Percentiles rank a stretch among this genome's conserved stretches.
These are phyloP conservation scores for Hesperia comma DNA, from an alignment of 2,888 invertebrate species.

Conservation along the genomic window DNA sequence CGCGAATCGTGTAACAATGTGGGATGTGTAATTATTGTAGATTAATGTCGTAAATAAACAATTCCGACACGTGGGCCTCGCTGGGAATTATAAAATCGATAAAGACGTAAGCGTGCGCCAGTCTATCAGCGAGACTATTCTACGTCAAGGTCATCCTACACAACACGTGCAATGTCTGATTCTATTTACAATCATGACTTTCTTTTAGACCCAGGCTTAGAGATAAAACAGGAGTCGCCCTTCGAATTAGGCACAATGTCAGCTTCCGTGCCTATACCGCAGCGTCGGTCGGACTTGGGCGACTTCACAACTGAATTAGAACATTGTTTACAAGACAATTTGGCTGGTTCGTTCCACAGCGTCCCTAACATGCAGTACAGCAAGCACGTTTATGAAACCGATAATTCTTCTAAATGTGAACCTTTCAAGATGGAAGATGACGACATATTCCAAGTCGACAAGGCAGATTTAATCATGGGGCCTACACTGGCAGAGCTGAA, in stretches of 20 bases:
- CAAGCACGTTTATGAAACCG: constrained; percentile 73
- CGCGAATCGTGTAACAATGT: constrained; percentile 50
- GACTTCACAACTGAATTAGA: constrained; percentile 85
- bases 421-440: constrained; percentile 93
- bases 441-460: constrained; percentile 94
- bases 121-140: constrained; percentile 79
- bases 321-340: constrained; percentile 79
- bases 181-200: constrained; percentile 86
- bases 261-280: constrained; percentile 87
- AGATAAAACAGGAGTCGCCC: constrained; percentile 86
- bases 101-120: constrained; percentile 79
- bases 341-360: constrained; percentile 70
- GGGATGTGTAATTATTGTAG: constrained; percentile 39
- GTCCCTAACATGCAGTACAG: constrained; percentile 68
- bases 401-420: constrained; percentile 79
- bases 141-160: constrained; percentile 78
- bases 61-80: constrained; percentile 75
- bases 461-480: constrained; percentile 92
- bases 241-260: constrained; percentile 77
- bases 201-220: constrained; percentile 85
- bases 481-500: constrained; percentile 94
- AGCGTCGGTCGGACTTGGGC: constrained; percentile 72
- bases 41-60: constrained; percentile 63
- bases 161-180: constrained; percentile 86
- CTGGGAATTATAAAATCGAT: constrained; percentile 76